These are phyloP conservation scores for Eulemur rubriventer DNA, from an alignment of 2,797 vertebrate genomes.

Conservation along the genomic window DNA sequence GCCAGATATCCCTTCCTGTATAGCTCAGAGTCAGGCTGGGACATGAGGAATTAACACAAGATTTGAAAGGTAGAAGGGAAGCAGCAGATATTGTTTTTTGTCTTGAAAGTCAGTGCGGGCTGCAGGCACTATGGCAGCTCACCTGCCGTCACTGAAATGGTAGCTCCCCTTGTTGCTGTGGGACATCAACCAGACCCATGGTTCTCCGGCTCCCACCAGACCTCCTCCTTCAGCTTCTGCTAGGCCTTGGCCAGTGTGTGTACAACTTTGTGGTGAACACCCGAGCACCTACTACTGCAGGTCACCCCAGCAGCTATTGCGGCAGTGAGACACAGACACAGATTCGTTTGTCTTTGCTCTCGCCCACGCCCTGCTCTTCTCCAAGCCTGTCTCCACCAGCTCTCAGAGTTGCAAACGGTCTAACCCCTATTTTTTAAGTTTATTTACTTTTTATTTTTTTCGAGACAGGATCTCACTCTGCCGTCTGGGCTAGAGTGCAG, in stretches of 20 bases:
- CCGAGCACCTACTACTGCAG: neutral
- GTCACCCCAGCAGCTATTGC: fast-evolving
- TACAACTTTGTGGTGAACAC: neutral
- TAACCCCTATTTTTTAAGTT: neutral
- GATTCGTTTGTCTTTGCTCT: neutral
- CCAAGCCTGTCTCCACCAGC: neutral
- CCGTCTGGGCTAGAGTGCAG: neutral
- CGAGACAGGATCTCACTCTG: neutral
- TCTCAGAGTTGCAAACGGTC: neutral
- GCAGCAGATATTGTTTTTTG: neutral
- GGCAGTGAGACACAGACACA: neutral
- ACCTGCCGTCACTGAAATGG: neutral
- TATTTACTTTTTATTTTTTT: neutral
- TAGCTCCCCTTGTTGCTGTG: neutral
- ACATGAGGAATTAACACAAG: neutral
- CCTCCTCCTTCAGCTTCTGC: neutral
- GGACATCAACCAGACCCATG: neutral
- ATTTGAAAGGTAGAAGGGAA: neutral
- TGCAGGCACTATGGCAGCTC: neutral
- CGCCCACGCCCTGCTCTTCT: neutral
- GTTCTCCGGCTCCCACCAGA: neutral
- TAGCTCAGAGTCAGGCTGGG: neutral
- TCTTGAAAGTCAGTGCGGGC: neutral
- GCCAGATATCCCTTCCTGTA: neutral
- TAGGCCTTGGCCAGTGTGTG: neutral